These are phyloP conservation scores for Oryzias sinensis DNA, from an alignment of 2,797 vertebrate genomes.

Conservation along the genomic window DNA sequence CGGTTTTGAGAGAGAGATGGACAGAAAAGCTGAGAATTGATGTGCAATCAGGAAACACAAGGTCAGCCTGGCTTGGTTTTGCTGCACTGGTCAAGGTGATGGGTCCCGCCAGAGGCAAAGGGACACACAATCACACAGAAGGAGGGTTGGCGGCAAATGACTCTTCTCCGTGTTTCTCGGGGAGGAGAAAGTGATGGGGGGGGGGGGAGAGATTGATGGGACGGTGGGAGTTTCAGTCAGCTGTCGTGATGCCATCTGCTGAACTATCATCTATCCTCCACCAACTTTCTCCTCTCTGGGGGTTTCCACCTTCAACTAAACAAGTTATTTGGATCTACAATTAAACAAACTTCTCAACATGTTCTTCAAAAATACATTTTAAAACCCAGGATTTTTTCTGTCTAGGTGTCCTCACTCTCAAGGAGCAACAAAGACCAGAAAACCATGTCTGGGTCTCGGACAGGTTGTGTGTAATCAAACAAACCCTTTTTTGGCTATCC, in stretches of 20 bases:
- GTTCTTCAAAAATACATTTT: not conserved
- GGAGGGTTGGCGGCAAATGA: conserved; percentile 61
- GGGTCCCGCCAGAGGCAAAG: conserved; percentile 52
- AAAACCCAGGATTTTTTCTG: no score
- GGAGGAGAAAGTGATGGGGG: conserved; percentile 56
- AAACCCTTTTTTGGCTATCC: conserved; percentile 44
- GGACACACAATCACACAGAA: conserved; percentile 36
- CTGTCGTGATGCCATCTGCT: conserved; percentile 43
- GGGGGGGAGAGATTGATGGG: conserved; percentile 53
- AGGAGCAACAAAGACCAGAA: conserved; percentile 52
- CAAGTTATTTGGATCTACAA: not conserved
- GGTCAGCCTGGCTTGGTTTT: conserved; percentile 83
- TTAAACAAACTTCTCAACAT: not conserved
- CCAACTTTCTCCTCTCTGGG: conserved; percentile 9
- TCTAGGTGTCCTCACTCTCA: conserved; percentile 86
- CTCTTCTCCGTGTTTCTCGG: conserved; percentile 64
- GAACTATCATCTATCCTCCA: conserved; percentile 33
- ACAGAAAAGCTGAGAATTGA: conserved; percentile 88
- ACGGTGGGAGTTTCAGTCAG: conserved; percentile 38
- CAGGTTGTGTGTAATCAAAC: conserved; percentile 53
- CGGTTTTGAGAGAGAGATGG: conserved; percentile 54
- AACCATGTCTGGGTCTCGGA: conserved; percentile 37
- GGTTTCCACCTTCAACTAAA: conserved; percentile 13
- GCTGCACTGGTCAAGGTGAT: conserved; percentile 88
- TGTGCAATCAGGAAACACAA: conserved; percentile 84